phyloP scores from a whole-genome alignment of 2,888 invertebrate species.

The Drosophila prostipennis region DNA sequence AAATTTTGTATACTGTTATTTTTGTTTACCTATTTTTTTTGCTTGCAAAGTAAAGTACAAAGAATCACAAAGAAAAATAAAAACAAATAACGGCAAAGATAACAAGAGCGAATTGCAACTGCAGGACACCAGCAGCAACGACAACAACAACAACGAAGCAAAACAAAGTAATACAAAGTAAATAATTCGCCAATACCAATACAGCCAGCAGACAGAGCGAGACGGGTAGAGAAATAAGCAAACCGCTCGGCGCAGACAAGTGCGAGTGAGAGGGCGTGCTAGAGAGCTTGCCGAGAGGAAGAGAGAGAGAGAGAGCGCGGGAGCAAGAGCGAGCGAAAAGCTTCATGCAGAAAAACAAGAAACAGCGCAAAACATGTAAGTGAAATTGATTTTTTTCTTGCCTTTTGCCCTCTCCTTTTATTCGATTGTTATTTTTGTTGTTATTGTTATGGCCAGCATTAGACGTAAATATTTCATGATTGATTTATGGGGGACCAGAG shows the following conservation, averaged over 20 bases:
- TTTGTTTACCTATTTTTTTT: not conserved
- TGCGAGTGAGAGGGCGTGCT: slow-evolving; percentile 7
- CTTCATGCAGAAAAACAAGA: slow-evolving; percentile 69
- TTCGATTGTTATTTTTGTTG: slow-evolving; percentile 30
- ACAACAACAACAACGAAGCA: slow-evolving; percentile 19
- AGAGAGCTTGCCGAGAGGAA: slow-evolving; percentile 12
- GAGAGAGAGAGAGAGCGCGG: slow-evolving; percentile 34
- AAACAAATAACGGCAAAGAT: slow-evolving; percentile 13
- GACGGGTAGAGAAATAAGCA: slow-evolving; percentile 24
- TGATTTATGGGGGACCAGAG: slow-evolving; percentile 39
- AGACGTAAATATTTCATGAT: slow-evolving; percentile 41
- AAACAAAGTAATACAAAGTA: slow-evolving; percentile 42
- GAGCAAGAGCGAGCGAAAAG: slow-evolving; percentile 29
- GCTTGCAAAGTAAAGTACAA: slow-evolving; percentile 32
- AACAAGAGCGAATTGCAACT: slow-evolving; percentile 32
- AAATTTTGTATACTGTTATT: not conserved
- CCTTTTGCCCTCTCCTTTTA: slow-evolving; percentile 8
- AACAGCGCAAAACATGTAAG: slow-evolving; percentile 73
- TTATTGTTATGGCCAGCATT: slow-evolving; percentile 32
- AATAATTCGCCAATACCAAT: slow-evolving; percentile 42
- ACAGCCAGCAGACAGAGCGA: slow-evolving; percentile 12
- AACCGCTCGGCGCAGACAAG: slow-evolving; percentile 1
- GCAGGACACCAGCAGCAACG: slow-evolving; percentile 9
- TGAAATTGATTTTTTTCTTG: slow-evolving; percentile 68
- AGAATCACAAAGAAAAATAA: slow-evolving; percentile 36